Evolutionary conservation across 35 echinoderm and acorn worm species (phyloP).

Genomic region (Apostichopus parvimensis): DNA sequence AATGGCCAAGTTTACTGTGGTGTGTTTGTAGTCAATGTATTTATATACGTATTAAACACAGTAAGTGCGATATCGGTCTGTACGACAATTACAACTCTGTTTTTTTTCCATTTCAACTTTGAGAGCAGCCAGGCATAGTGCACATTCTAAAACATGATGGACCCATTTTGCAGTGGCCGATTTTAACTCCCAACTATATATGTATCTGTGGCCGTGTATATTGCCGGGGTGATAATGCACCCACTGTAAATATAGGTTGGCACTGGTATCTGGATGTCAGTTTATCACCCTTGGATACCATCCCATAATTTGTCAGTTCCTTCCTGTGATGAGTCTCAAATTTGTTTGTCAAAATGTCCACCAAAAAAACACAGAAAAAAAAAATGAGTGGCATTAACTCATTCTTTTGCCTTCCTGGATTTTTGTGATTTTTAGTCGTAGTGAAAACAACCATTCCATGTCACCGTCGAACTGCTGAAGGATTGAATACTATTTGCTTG

Average conservation of each 20-base stretch:
- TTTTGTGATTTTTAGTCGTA: neutral
- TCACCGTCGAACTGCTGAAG: neutral
- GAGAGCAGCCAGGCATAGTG: no score
- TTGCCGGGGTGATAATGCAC: neutral
- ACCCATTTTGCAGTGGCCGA: no score
- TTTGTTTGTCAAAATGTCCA: conserved; percentile 9
- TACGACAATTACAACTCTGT: no score
- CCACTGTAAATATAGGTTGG: neutral
- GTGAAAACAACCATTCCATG: neutral
- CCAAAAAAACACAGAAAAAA: no score
- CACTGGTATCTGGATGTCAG: neutral
- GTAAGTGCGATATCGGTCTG: no score
- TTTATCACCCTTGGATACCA: neutral
- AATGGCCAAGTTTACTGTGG: no score
- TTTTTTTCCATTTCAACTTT: no score
- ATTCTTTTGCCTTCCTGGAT: neutral
- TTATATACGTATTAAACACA: no score
- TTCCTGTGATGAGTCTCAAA: conserved; percentile 1
- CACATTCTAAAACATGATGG: no score
- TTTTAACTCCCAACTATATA: no score
- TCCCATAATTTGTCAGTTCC: neutral
- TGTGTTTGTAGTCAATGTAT: no score
- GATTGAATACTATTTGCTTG: neutral
- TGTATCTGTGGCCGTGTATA: neutral
- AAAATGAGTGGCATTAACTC: no score